Base-by-base conservation (phyloP, 1,140 invertebrate species). In the Hyphantria cunea region DNA sequence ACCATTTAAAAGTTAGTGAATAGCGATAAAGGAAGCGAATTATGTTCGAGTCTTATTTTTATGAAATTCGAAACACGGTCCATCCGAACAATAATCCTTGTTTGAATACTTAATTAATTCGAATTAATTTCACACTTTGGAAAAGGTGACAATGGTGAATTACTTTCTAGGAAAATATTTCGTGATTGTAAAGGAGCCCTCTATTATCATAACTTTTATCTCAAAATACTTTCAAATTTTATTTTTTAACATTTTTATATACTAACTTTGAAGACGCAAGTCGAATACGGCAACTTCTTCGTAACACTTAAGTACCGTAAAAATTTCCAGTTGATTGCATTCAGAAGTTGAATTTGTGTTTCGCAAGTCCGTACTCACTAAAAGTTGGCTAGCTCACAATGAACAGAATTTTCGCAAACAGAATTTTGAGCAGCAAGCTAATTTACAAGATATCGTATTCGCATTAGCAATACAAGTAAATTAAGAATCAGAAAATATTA, bases 51-150 rank as follows among this genome's bases (percentile, higher is more conserved):
- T 67, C 66, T 65, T 61, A 71, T 74, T 68, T 78, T 77, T 69
- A 65, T 68, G 60, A 65, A 68, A 78, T 78, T 77, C 70, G 34
- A 68, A 74, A 76, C 80, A 64, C 71, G 78, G 69, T 75, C 64
- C 72, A 70, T 72, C 66, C 63, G 73, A 75, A 82, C 71, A 80
- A 81, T 86, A 84, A 79, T 84, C 73, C 74, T 76, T 77, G 74
- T 83, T 84, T 84, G 76, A 83, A 82, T 84, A 71, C n/a, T 71
- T 81, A 86, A 83, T 86, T 84, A 81, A 80, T 82, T 74, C 74
- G 72, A 82, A 79, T 84, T 79, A 85, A 85, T 84, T 73, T 66
- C 41, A 64, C 56, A 80, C 76, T 75, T 69, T 66, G 49, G 54
- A 52, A 64, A 76, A 76, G 64, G 72, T 74, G 76, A 79, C 74